Conservation (phyloP, 1,140 invertebrate genomes). For the Scaptomyza pallida region DNA sequence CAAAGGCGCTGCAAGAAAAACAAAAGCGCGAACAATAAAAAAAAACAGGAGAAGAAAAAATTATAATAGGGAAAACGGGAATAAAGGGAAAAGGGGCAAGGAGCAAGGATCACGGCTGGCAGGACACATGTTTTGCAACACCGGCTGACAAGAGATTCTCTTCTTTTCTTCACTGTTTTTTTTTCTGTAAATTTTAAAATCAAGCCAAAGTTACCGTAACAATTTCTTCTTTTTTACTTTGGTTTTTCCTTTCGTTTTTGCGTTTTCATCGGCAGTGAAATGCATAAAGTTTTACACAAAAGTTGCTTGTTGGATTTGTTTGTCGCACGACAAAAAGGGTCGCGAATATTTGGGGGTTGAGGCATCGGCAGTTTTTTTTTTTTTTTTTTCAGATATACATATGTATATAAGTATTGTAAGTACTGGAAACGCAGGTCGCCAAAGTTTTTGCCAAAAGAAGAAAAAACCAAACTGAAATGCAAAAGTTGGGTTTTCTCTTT, state of each 20-base stretch:
- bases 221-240: slow-evolving; percentile 18
- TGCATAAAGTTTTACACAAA: slow-evolving; percentile 78
- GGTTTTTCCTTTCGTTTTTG: slow-evolving; percentile 8
- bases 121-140: slow-evolving; percentile 66
- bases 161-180: slow-evolving; percentile 22
- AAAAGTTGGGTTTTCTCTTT: slow-evolving; percentile 66
- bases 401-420: slow-evolving; percentile 2
- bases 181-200: slow-evolving; percentile 62
- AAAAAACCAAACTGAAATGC: slow-evolving; percentile 51
- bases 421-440: slow-evolving; percentile 1
- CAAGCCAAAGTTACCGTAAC: slow-evolving; percentile 63
- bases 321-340: slow-evolving; percentile 69
- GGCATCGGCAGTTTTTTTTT: slow-evolving; percentile 1
- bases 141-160: slow-evolving; percentile 49
- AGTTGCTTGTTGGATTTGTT: slow-evolving; percentile 79
- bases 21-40: slow-evolving; percentile 52
- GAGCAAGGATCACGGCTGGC: slow-evolving; percentile 39
- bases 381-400: not conserved
- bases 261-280: slow-evolving; percentile 73
- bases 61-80: no score
- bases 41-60: no score
- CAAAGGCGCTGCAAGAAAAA: slow-evolving; percentile 43
- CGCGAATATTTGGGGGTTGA: slow-evolving; percentile 24
- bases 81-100: slow-evolving; percentile 1
- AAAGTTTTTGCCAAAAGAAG: slow-evolving; percentile 8